Percentiles rank a stretch among this genome's conserved stretches.
phyloP scores from a whole-genome alignment of 2,113 vertebrate genomes.

The Pedionomus torquatus region DNA sequence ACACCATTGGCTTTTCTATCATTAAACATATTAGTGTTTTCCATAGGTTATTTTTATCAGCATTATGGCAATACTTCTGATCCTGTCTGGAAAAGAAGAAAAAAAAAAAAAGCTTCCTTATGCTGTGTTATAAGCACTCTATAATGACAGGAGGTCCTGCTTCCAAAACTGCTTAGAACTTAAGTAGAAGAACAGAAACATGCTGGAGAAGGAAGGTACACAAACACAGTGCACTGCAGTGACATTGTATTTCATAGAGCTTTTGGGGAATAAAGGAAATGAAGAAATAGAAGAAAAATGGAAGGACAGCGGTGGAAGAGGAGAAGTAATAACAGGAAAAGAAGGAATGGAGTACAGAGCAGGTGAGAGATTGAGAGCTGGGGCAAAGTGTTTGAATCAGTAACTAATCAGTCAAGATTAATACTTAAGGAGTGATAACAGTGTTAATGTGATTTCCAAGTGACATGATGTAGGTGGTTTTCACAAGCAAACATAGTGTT shows the following conservation, averaged over 20 bases:
- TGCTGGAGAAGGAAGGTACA: not conserved
- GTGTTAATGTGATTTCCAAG: constrained; percentile 49
- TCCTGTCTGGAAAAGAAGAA: not conserved
- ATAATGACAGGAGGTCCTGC: not conserved
- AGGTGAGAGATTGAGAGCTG: not conserved
- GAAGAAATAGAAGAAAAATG: not conserved
- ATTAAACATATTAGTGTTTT: not conserved
- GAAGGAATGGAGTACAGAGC: not conserved
- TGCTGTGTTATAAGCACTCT: not conserved
- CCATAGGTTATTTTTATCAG: not conserved
- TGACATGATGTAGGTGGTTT: constrained; percentile 55
- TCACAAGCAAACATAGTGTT: constrained; percentile 47
- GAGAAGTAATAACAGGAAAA: not conserved
- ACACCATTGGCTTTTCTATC: not conserved
- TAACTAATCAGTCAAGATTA: constrained; percentile 29
- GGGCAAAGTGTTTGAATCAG: not conserved
- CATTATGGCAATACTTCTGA: not conserved
- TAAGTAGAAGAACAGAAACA: not conserved
- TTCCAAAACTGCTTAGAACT: not conserved
- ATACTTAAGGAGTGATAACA: constrained; percentile 29
- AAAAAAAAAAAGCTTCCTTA: not conserved
- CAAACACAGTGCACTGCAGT: not conserved
- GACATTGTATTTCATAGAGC: not conserved
- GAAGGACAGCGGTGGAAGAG: not conserved
- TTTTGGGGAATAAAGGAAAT: not conserved